These are phyloP conservation scores for Pelusios castaneus DNA, from an alignment of 2,113 vertebrate genomes.

Conservation along the genomic window DNA sequence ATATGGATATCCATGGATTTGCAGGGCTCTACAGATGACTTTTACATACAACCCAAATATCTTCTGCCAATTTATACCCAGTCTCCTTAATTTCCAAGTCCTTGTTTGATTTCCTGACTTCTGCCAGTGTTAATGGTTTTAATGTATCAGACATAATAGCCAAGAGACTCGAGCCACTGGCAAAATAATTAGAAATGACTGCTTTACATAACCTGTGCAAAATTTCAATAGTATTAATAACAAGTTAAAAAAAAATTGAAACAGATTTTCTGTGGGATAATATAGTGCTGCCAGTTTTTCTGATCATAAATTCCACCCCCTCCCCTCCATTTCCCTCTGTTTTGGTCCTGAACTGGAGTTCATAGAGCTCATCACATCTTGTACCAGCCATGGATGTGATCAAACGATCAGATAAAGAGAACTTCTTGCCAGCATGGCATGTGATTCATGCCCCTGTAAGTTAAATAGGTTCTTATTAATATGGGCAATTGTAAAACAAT, in stretches of 20 bases:
- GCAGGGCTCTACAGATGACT: too few relatives aligned
- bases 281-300: neutral
- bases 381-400: neutral
- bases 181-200: neutral
- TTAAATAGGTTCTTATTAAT: neutral
- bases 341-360: neutral
- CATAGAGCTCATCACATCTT: neutral
- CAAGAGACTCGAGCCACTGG: neutral
- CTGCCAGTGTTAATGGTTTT: neutral
- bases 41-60: neutral
- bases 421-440: neutral
- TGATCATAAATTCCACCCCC: neutral
- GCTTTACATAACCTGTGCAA: neutral
- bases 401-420: neutral
- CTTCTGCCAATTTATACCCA: neutral
- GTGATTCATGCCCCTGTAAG: neutral
- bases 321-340: neutral
- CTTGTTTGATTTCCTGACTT: neutral
- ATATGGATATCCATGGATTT: too few relatives aligned
- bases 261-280: neutral
- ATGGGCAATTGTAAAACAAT: neutral
- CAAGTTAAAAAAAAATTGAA: neutral
- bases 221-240: neutral
- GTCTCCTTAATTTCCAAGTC: neutral
- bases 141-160: neutral